Base-by-base conservation (phyloP, 2,797 vertebrate genomes). In the Hypotaenidia philippensis region DNA sequence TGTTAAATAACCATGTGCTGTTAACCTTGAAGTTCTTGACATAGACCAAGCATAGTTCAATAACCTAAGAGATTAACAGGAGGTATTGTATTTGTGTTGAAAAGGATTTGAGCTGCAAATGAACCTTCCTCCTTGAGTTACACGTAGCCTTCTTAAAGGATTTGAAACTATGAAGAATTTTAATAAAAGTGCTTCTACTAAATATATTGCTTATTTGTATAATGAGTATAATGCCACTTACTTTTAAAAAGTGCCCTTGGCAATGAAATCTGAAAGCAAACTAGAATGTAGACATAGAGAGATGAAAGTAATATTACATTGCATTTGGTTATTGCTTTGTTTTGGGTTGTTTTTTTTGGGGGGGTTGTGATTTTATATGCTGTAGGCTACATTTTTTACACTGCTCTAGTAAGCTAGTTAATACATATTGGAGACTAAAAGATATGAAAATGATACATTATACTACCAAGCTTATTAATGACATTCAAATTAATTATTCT, bases 151-250 rank as follows among this genome's bases (percentile, higher is more conserved):
- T 27, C 82, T 96, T 93, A 97, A 96, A 96, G 75, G 83, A 96
- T 96, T 94, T 93, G 64, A 96, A 96, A 81, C 68, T 83, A 26
- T 21, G 47, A 84, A 85, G 68, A 86, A 71, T 92, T 96, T 95
- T 91, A 95, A 93, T 94, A 89, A 85, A 96, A 83, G 32, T 86
- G 20, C 69, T 78, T 93, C 55, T 13, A 92, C 49, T 80, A 96
- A 96, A 93, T 91, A 87, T 31, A 64, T 79, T 84, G 63, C 90
- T 95, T 96, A 93, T 92, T 94, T 90, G 49, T 90, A 41, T 83
- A 93, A 22, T 63, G 6, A 25, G 4, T 29, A 71, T 11, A 50
- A 60, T 44, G 59, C 10, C 34, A 55, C 1, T 38, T 83, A 60
- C 10, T 93, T 95, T 93, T 63, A 66, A 95, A 96, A 92, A 80